Conservation (phyloP, 2,113 vertebrate genomes). For the Notothenia rossii region DNA sequence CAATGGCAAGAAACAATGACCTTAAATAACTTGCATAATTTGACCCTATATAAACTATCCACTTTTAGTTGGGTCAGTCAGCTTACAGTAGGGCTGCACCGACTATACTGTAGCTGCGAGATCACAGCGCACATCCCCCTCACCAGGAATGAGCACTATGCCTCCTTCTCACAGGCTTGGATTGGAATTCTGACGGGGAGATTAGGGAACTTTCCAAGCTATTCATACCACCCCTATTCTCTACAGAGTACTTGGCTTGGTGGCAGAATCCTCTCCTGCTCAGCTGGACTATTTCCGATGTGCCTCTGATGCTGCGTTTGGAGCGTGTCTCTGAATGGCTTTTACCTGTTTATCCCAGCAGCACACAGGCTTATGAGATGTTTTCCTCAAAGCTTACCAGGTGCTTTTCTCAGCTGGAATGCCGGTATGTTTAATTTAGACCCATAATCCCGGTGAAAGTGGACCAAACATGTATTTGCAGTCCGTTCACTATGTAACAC, state of each 20-base stretch:
- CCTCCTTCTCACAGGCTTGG: slow-evolving; percentile 54
- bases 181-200: slow-evolving; percentile 73
- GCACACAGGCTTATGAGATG: slow-evolving; percentile 79
- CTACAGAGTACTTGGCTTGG: slow-evolving; percentile 69
- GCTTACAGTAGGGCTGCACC: slow-evolving; percentile 24
- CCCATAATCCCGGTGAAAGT: slow-evolving; percentile 77
- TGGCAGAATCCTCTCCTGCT: slow-evolving; percentile 72
- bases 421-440: slow-evolving; percentile 77
- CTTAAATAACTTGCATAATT: slow-evolving; percentile 9
- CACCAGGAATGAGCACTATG: slow-evolving; percentile 72
- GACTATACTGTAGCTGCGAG: slow-evolving; percentile 60
- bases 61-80: neutral
- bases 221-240: slow-evolving; percentile 70
- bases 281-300: slow-evolving; percentile 80
- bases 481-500: slow-evolving; percentile 40
- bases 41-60: neutral
- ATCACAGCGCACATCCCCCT: slow-evolving; percentile 48
- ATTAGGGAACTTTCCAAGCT: slow-evolving; percentile 84
- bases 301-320: slow-evolving; percentile 73
- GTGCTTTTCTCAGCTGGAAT: slow-evolving; percentile 77
- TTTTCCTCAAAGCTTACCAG: slow-evolving; percentile 82
- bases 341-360: slow-evolving; percentile 84
- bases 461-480: slow-evolving; percentile 73
- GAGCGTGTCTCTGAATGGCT: slow-evolving; percentile 80
- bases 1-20: neutral